Conservation (phyloP, 2,888 invertebrate genomes). For the Noctua janthe region DNA sequence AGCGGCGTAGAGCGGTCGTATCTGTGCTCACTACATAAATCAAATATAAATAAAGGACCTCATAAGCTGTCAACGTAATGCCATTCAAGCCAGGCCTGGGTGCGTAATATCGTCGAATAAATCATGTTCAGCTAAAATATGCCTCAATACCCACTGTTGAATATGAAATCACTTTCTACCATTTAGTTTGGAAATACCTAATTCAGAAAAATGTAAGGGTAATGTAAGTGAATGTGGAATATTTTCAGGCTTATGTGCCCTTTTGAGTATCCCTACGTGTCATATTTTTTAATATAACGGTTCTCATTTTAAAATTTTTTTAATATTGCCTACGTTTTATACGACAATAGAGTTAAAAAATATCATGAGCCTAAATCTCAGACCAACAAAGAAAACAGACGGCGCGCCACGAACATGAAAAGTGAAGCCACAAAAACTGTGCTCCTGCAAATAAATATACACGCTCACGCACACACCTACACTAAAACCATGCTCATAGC, state of each 20-base stretch:
- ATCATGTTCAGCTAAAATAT: constrained; percentile 88
- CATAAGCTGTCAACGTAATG: constrained; percentile 89
- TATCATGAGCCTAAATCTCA: neutral
- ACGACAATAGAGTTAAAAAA: neutral
- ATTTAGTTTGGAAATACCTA: constrained; percentile 74
- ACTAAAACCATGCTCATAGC: too few relatives aligned
- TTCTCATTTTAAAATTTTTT: constrained; percentile 15
- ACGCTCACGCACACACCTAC: too few relatives aligned
- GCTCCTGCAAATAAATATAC: too few relatives aligned
- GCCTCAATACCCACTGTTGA: constrained; percentile 85
- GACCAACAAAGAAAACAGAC: too few relatives aligned
- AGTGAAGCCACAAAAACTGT: too few relatives aligned
- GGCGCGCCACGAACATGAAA: too few relatives aligned
- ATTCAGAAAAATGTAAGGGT: constrained; percentile 64
- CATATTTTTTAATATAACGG: constrained; percentile 24
- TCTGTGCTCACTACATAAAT: constrained; percentile 89
- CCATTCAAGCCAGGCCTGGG: constrained; percentile 86
- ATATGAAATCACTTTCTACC: constrained; percentile 83
- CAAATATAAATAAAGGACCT: constrained; percentile 89
- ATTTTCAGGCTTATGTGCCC: constrained; percentile 25
- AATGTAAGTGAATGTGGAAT: constrained; percentile 43
- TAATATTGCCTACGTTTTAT: constrained; percentile 3
- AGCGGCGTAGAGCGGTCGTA: constrained; percentile 75
- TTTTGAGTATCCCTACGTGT: constrained; percentile 18
- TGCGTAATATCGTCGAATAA: constrained; percentile 89